These are phyloP conservation scores for Nothobranchius furzeri DNA, from an alignment of 2,113 vertebrate species.

Conservation along the genomic window DNA sequence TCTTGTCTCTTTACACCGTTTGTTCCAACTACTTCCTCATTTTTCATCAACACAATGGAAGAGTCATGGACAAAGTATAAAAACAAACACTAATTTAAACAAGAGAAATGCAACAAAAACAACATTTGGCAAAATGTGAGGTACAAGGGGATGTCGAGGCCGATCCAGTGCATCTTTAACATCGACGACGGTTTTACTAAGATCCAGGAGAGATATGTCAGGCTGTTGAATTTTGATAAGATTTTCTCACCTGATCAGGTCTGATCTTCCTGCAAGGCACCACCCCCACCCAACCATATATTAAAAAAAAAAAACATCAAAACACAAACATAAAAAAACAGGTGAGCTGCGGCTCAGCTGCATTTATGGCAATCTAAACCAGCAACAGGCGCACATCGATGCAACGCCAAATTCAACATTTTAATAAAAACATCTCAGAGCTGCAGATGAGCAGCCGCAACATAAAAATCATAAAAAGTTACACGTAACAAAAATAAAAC, in stretches of 20 bases:
- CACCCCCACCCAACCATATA: not conserved
- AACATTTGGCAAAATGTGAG: constrained; percentile 74
- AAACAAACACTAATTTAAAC: constrained; percentile 45
- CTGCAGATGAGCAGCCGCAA: not conserved
- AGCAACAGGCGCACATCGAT: not conserved
- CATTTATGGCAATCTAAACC: constrained; percentile 49
- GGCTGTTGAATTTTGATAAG: constrained; percentile 48
- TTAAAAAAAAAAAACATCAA: constrained; percentile 32
- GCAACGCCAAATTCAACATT: too few relatives aligned
- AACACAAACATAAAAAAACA: constrained; percentile 29
- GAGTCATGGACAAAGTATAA: constrained; percentile 70
- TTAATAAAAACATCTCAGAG: not conserved
- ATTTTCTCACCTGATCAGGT: constrained; percentile 28
- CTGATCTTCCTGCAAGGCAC: not conserved
- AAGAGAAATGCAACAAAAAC: constrained; percentile 69
- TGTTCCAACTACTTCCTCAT: constrained; percentile 68
- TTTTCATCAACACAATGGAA: constrained; percentile 73
- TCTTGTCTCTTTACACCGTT: constrained; percentile 64
- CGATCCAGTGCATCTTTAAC: constrained; percentile 72
- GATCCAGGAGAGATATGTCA: constrained; percentile 29
- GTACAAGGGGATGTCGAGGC: constrained; percentile 37
- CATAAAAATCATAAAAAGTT: too few relatives aligned
- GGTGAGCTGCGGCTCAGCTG: constrained; percentile 31
- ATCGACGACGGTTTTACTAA: constrained; percentile 37
- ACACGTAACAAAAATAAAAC: not conserved